phyloP scores from a whole-genome alignment of 2,888 invertebrate genomes.

The Phengaris alcon region DNA sequence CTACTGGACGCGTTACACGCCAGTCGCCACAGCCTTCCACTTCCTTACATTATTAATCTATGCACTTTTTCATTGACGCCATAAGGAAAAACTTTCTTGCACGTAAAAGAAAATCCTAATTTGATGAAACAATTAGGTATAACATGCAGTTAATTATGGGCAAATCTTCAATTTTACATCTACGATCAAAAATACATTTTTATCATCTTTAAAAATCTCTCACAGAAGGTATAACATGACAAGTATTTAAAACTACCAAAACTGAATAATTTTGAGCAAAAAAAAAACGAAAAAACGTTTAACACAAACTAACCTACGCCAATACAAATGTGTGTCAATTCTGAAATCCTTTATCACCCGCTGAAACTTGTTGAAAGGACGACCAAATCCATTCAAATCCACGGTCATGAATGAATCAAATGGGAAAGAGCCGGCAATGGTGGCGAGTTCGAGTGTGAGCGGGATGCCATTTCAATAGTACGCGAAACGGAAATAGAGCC shows the following conservation, averaged over 20 bases:
- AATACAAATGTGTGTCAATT: conserved; percentile 35
- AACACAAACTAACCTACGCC: background rate
- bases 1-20: conserved; percentile 67
- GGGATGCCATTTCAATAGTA: conserved; percentile 74
- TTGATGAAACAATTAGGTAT: background rate
- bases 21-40: conserved; percentile 50
- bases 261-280: background rate
- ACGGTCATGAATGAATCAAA: conserved; percentile 75
- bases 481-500: conserved; percentile 78
- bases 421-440: conserved; percentile 64
- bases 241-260: background rate
- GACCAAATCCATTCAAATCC: conserved; percentile 72
- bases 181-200: background rate
- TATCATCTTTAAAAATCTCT: background rate
- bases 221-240: background rate
- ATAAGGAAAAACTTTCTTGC: background rate
- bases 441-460: conserved; percentile 48
- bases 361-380: conserved; percentile 56
- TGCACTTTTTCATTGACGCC: background rate
- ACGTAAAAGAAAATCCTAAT: no score
- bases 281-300: background rate
- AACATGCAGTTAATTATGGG: background rate
- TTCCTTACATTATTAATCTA: conserved; percentile 20
- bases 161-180: background rate
- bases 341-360: conserved; percentile 35